Conservation (phyloP, 2,797 vertebrate species). For the Pristis pectinata region DNA sequence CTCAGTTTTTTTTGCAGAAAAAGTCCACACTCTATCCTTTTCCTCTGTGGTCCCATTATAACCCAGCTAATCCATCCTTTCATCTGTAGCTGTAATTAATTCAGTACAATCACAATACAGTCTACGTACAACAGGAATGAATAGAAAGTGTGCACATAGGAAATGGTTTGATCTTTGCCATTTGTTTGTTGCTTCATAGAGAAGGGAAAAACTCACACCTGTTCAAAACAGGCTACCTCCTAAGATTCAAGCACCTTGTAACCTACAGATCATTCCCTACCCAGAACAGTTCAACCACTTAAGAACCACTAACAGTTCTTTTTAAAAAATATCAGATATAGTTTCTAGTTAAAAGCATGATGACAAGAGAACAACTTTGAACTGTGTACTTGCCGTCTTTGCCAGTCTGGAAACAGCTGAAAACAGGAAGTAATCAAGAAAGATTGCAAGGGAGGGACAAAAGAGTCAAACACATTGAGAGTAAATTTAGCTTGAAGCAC, state of each 20-base stretch:
- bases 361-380: not conserved
- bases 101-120: conserved; percentile 13
- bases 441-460: conserved; percentile 22
- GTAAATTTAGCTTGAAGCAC: not conserved
- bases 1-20: not conserved
- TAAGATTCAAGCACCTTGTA: not conserved
- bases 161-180: not conserved
- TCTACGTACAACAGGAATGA: not conserved
- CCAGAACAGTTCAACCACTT: not conserved
- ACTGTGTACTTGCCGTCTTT: conserved; percentile 29
- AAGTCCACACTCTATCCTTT: not conserved
- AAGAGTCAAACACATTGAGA: not conserved
- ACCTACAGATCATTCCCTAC: not conserved
- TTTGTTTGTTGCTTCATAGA: not conserved
- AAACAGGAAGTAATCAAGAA: conserved; percentile 31
- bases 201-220: not conserved
- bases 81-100: conserved; percentile 20
- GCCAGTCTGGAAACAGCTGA: not conserved
- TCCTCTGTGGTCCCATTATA: not conserved
- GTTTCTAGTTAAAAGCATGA: not conserved
- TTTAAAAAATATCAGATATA: not conserved
- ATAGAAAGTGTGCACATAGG: not conserved
- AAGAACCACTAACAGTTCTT: not conserved
- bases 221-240: not conserved
- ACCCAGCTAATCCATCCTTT: not conserved